These are phyloP conservation scores for Danaus plexippus DNA, from an alignment of 1,140 invertebrate species.

Conservation along the genomic window DNA sequence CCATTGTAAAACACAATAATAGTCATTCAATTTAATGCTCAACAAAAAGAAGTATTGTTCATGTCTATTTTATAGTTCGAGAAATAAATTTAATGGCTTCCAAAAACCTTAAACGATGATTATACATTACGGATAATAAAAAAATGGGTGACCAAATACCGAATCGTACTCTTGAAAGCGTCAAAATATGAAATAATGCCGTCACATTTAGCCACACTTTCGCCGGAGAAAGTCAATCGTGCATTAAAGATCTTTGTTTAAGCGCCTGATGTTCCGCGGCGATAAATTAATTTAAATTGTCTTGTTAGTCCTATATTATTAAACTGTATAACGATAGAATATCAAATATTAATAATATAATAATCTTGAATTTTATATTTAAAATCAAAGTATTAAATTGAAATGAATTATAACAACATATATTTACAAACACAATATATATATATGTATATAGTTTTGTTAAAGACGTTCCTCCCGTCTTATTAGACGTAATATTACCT, in stretches of 20 bases:
- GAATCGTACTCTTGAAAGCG: slow-evolving; percentile 48
- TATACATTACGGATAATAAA: too few species aligned
- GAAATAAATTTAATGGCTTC: too few species aligned
- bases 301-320: slow-evolving; percentile 21
- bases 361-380: too few species aligned
- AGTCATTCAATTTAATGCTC: slow-evolving; percentile 11
- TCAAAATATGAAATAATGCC: slow-evolving; percentile 42
- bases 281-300: slow-evolving; percentile 33
- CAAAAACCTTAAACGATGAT: too few species aligned
- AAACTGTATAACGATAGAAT: background rate
- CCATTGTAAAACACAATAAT: slow-evolving; percentile 14
- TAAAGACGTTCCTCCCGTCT: too few species aligned
- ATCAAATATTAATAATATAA: background rate
- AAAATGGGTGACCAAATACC: slow-evolving; percentile 8
- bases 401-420: too few species aligned
- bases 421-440: too few species aligned
- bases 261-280: slow-evolving; percentile 30
- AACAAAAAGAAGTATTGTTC: too few species aligned
- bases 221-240: slow-evolving; percentile 63
- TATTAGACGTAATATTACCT: too few species aligned
- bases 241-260: slow-evolving; percentile 61
- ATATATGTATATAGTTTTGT: too few species aligned
- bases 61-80: too few species aligned
- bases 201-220: slow-evolving; percentile 60
- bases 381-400: too few species aligned